phyloP scores from a whole-genome alignment of 2,797 vertebrate species.

The Argentina silus region DNA sequence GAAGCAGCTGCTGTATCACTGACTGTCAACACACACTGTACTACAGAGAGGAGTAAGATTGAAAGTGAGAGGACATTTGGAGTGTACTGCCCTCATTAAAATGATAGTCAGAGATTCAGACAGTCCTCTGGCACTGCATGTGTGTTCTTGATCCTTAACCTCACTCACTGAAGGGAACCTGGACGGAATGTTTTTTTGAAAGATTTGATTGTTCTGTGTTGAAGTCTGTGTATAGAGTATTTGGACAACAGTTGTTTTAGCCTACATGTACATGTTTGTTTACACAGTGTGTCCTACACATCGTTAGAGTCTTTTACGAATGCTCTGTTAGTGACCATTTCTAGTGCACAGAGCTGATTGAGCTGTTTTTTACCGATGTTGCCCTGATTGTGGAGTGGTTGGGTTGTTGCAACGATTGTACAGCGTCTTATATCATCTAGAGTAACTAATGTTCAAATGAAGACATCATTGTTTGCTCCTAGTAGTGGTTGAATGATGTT shows the following conservation, averaged over 20 bases:
- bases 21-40: background rate
- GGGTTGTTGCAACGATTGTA: no score
- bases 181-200: background rate
- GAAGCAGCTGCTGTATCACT: background rate
- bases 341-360: no score
- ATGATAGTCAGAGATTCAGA: slow-evolving; percentile 2
- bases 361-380: no score
- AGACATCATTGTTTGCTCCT: no score
- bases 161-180: background rate
- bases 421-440: no score
- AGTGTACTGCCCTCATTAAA: slow-evolving; percentile 4
- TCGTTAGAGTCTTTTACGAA: no score
- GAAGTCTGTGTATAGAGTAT: background rate
- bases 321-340: no score
- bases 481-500: no score
- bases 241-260: no score
- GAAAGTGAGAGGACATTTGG: background rate
- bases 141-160: background rate
- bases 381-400: no score
- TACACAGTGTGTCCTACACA: no score
- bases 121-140: background rate
- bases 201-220: background rate
- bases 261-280: background rate
- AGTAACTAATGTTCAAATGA: no score
- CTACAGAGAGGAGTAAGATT: background rate